Base-by-base conservation (phyloP, 2,797 vertebrate species). In the Parauchenoglanis ngamensis region DNA sequence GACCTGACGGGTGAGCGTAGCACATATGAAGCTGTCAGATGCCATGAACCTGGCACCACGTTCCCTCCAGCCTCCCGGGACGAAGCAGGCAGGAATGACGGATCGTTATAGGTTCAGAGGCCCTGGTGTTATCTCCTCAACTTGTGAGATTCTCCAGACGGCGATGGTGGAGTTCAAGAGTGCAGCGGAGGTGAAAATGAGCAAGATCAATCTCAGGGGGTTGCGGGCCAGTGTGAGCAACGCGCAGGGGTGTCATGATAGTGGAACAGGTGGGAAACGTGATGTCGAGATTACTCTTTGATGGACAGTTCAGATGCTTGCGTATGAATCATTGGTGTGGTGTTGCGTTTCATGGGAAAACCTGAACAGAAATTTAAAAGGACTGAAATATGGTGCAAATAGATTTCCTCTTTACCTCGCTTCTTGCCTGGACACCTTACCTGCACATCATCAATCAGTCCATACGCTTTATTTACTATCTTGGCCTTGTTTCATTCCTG, bases 21-120 rank as follows among this genome's bases (percentile, higher is more conserved):
- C 13, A 83, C 25, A 67, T 83, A 67, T 83, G 80, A 83, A 83
- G 61, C 40, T 83, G 80, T 83, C 61, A 68, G 81, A 31, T 28
- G 59, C 61, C 61, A 67, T 40, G 57, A 81, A n/a, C 79, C n/a
- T 21, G 28, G 23, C 78, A 7, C 10, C 35, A 7, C 23, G 76
- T 78, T 78, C 10, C 13, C 52, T 78, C 35, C 44, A 82, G 23
- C 59, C 57, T 82, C 79, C 7, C 0, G 25, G 35, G n/a, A 52
- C 1, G 0, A 25, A 81, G 79, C 23, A n/a, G n/a, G 46, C 11
- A 21, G 81, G 44, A 52, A 83, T 49, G 7, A 67, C 4, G 3
- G 61, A n/a, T 68, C 1, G 44, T 68, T 68, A 52, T 49, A 52
- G 81, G 61, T 83, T 31, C 81, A 67, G 44, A 49, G n/a, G 80